A percentile compares a stretch with the other conserved stretches of the same genome.
These are phyloP conservation scores for Pygoscelis adeliae DNA, from an alignment of 2,113 vertebrate species.

Conservation along the genomic window DNA sequence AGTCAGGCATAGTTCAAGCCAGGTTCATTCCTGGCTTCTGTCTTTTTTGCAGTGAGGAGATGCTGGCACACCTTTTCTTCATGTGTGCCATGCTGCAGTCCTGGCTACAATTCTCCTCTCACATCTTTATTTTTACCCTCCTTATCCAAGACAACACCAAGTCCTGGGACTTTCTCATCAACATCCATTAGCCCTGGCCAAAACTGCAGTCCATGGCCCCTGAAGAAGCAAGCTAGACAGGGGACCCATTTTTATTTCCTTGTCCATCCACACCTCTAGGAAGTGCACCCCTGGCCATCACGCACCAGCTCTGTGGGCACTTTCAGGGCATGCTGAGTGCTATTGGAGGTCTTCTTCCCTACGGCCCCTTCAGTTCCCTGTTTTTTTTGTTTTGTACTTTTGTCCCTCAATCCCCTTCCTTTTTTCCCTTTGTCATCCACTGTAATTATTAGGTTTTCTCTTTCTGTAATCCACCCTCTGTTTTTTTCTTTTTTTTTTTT, in stretches of 20 bases:
- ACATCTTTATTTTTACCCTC: not conserved
- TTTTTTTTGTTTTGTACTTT: not conserved
- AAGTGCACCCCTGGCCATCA: not conserved
- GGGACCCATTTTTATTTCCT: not conserved
- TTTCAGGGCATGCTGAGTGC: not conserved
- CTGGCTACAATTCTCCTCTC: not conserved
- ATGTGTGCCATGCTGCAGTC: not conserved
- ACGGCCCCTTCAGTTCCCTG: accelerated
- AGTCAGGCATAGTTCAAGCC: not conserved
- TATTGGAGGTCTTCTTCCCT: not conserved
- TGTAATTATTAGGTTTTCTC: not conserved
- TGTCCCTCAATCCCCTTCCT: not conserved
- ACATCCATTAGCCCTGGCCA: not conserved
- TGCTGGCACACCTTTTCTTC: not conserved
- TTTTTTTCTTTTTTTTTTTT: not conserved
- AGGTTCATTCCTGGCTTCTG: not conserved
- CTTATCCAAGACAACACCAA: not conserved
- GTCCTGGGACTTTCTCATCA: not conserved
- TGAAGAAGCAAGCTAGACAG: not conserved
- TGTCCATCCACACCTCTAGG: not conserved
- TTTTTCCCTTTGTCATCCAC: not conserved
- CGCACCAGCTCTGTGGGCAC: accelerated
- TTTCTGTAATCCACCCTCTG: not conserved
- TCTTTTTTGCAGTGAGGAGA: not conserved
- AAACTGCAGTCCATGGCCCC: not conserved